Percentiles rank a stretch among this genome's conserved stretches.
phyloP scores from a whole-genome alignment of 2,797 vertebrate genomes.

The Schizopygopsis pylzovi region DNA sequence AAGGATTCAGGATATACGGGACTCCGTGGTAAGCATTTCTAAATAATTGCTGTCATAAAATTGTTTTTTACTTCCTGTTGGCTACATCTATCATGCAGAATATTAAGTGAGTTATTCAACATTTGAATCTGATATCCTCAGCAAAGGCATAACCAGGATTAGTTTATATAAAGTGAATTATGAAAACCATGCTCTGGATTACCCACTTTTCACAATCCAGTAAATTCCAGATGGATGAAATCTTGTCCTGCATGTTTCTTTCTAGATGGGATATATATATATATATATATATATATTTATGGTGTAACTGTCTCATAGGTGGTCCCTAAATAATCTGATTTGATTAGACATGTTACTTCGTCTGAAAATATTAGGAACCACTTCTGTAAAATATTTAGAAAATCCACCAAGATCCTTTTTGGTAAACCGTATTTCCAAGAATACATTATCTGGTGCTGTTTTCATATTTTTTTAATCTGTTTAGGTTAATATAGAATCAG shows the following conservation, averaged over 20 bases:
- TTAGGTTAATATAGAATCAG: conserved; percentile 24
- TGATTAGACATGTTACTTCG: not conserved
- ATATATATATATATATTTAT: too few species aligned
- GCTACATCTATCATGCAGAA: not conserved
- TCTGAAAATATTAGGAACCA: not conserved
- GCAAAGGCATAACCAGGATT: not conserved
- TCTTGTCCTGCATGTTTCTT: not conserved
- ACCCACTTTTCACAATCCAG: not conserved
- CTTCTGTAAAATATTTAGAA: not conserved
- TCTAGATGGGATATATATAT: not conserved
- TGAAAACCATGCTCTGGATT: not conserved
- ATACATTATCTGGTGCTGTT: conserved; percentile 26
- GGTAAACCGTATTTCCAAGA: not conserved
- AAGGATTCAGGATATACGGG: conserved; percentile 99
- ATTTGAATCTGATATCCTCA: not conserved
- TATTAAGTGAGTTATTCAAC: not conserved
- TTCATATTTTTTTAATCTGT: conserved; percentile 29
- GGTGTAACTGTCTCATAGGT: not conserved
- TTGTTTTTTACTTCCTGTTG: not conserved
- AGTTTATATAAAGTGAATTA: not conserved
- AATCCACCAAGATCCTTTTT: not conserved
- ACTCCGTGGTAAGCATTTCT: conserved; percentile 89
- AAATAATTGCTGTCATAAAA: conserved; percentile 4
- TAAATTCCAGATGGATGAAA: not conserved
- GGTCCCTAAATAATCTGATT: not conserved